These are phyloP conservation scores for Spinus olivaceus DNA, from an alignment of 2,797 vertebrate genomes.

Conservation along the genomic window DNA sequence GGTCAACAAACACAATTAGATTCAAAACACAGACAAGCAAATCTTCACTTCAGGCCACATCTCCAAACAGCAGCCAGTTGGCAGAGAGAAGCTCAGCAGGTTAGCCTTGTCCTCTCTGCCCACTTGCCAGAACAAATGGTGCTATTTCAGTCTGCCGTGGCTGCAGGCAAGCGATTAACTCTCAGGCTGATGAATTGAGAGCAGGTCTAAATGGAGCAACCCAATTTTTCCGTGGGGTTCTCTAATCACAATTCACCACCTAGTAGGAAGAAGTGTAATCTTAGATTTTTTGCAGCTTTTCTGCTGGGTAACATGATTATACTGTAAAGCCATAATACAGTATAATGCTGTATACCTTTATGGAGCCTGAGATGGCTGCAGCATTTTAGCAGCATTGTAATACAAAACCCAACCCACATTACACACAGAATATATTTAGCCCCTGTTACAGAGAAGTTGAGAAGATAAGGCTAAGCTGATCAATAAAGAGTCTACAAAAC, in stretches of 20 bases:
- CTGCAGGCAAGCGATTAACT: slow-evolving; percentile 35
- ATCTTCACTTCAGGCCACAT: background rate
- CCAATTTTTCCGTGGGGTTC: background rate
- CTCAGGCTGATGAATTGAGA: slow-evolving; percentile 35
- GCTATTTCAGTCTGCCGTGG: background rate
- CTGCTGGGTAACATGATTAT: background rate
- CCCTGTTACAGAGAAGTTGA: background rate
- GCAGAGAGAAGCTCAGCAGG: slow-evolving; percentile 28
- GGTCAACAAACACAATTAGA: background rate
- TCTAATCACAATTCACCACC: slow-evolving; percentile 31
- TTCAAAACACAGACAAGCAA: slow-evolving; percentile 11
- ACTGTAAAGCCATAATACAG: background rate
- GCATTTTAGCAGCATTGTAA: background rate
- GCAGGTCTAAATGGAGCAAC: slow-evolving; percentile 29
- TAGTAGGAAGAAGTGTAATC: background rate
- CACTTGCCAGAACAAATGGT: slow-evolving; percentile 38
- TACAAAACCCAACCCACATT: background rate
- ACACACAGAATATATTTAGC: background rate
- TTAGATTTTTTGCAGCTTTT: slow-evolving; percentile 4
- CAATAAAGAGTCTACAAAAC: background rate
- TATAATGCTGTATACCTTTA: background rate
- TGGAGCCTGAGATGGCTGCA: background rate
- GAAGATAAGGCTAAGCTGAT: background rate
- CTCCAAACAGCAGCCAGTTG: background rate
- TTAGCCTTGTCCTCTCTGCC: slow-evolving; percentile 16